A percentile compares a stretch with the other conserved stretches of the same genome.
These are phyloP conservation scores for Pontoporia blainvillei DNA, from an alignment of 2,113 vertebrate species.

Conservation along the genomic window DNA sequence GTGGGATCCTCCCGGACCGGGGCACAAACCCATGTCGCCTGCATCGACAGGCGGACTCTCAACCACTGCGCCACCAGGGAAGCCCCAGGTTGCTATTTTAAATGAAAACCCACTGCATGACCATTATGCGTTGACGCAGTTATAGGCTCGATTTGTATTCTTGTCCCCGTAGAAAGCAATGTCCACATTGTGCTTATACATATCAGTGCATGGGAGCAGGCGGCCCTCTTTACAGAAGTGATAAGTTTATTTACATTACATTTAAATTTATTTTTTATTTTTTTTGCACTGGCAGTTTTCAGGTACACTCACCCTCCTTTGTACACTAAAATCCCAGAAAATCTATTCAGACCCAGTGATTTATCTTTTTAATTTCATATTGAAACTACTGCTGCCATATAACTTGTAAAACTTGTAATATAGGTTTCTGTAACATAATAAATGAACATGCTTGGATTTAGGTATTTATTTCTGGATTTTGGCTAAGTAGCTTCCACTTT, in stretches of 20 bases:
- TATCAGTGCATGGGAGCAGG: neutral
- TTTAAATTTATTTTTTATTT: neutral
- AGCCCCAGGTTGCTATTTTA: neutral
- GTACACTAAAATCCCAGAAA: neutral
- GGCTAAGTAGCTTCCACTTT: conserved; percentile 63
- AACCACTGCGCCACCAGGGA: too few species aligned
- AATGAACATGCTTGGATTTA: conserved; percentile 69
- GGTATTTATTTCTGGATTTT: conserved; percentile 70
- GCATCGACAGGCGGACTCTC: too few species aligned
- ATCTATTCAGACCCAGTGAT: conserved; percentile 52
- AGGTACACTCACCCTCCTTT: neutral
- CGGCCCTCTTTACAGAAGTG: neutral
- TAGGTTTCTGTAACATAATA: conserved; percentile 62
- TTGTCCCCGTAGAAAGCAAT: neutral
- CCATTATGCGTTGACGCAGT: neutral
- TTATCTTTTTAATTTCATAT: conserved; percentile 43
- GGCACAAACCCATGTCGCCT: too few species aligned
- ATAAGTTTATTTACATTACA: neutral
- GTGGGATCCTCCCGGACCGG: too few species aligned
- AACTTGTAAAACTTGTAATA: conserved; percentile 53
- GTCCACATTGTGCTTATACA: neutral
- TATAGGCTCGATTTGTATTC: neutral
- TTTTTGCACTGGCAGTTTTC: neutral
- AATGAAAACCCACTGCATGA: neutral
- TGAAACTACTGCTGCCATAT: conserved; percentile 53